Evolutionary conservation across 35 echinoderm and acorn worm species (phyloP).

Genomic region (Heliocidaris tuberculata): DNA sequence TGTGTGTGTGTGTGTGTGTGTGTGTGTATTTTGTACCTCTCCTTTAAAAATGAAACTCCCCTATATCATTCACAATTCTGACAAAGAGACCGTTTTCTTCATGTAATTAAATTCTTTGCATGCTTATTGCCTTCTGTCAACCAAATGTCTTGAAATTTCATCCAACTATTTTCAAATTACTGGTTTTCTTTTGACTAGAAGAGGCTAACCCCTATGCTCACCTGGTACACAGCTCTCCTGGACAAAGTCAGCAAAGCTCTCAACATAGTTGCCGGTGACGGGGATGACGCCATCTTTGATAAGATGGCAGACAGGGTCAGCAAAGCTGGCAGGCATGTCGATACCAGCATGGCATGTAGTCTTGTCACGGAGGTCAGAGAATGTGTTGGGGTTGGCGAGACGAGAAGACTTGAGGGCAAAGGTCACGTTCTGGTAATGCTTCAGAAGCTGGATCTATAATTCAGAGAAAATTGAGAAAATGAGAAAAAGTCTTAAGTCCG

Average conservation of each 20-base stretch:
- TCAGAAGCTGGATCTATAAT: neutral
- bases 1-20: too few relatives aligned
- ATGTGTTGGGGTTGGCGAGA: constrained; percentile 14
- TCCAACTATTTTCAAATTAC: too few relatives aligned
- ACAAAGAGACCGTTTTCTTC: too few relatives aligned
- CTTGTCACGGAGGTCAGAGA: constrained; percentile 46
- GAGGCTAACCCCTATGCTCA: constrained; percentile 12
- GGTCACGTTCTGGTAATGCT: constrained; percentile 75
- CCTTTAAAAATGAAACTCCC: neutral
- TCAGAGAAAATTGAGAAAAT: neutral
- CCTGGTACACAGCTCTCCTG: constrained; percentile 88
- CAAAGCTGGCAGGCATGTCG: constrained; percentile 60
- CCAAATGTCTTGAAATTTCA: too few relatives aligned
- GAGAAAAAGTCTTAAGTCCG: neutral
- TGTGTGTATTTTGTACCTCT: neutral
- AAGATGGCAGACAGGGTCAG: constrained; percentile 70
- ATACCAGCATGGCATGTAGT: constrained; percentile 68
- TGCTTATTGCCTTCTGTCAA: too few relatives aligned
- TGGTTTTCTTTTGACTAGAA: too few relatives aligned
- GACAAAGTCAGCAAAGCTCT: constrained; percentile 89
- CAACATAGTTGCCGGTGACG: constrained; percentile 62
- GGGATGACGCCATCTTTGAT: constrained; percentile 81
- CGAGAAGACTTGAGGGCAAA: constrained; percentile 41
- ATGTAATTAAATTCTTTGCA: too few relatives aligned
- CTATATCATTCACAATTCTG: too few relatives aligned